Evolutionary conservation across 2,113 vertebrate species (phyloP).

Genomic region (Trichechus manatus): DNA sequence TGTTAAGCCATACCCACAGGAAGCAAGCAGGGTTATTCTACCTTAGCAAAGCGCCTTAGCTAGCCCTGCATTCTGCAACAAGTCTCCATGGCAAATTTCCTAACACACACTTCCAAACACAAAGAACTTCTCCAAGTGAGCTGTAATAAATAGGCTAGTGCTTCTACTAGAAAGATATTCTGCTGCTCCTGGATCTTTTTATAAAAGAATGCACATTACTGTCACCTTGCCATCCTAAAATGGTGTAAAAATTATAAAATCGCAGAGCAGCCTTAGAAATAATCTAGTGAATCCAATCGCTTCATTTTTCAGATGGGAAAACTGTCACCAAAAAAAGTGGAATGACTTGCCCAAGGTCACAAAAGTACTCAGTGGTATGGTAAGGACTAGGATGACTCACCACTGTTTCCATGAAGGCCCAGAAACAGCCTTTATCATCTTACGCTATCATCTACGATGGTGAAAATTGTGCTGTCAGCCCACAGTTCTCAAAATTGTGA

Average conservation of each 20-base stretch:
- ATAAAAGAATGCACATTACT: not conserved
- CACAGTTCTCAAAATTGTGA: not conserved
- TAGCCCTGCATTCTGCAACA: constrained; percentile 72
- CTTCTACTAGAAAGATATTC: constrained; percentile 25
- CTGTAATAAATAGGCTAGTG: constrained; percentile 50
- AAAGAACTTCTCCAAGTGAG: constrained; percentile 67
- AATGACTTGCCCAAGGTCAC: constrained; percentile 63
- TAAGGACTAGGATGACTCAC: not conserved
- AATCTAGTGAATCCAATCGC: constrained; percentile 4
- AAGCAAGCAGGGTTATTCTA: constrained; percentile 74
- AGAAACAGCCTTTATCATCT: not conserved
- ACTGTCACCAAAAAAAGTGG: not conserved
- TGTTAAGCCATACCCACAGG: constrained; percentile 78
- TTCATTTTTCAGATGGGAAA: constrained; percentile 57
- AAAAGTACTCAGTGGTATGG: constrained; percentile 1
- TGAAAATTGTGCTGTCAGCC: not conserved
- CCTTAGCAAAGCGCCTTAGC: constrained; percentile 65
- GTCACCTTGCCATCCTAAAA: not conserved
- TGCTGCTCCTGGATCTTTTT: constrained; percentile 16
- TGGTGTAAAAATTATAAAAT: constrained; percentile 11
- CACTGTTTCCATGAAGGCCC: not conserved
- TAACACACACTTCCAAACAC: constrained; percentile 78
- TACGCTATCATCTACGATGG: not conserved
- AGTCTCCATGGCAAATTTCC: constrained; percentile 83
- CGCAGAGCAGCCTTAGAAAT: not conserved